These are phyloP conservation scores for Vandiemenella viatica DNA, from an alignment of 2,888 invertebrate species.

Conservation along the genomic window DNA sequence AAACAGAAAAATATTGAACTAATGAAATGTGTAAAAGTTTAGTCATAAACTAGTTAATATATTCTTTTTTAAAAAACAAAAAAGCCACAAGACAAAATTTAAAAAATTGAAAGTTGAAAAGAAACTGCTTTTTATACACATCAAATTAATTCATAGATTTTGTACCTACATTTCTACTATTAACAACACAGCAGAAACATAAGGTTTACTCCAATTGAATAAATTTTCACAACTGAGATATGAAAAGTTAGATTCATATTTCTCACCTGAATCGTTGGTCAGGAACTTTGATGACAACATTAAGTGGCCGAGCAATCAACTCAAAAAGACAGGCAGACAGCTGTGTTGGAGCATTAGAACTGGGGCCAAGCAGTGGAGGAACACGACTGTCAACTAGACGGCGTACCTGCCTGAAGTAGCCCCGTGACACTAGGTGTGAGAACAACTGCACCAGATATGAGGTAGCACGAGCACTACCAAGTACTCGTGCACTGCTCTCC, in stretches of 20 bases:
- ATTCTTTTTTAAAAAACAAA: too few species aligned
- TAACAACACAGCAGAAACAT: neutral
- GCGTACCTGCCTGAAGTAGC: constrained; percentile 60
- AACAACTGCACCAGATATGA: constrained; percentile 18
- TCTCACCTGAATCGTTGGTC: constrained; percentile 27
- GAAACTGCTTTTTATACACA: neutral
- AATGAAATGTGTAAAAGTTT: neutral
- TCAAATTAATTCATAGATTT: neutral
- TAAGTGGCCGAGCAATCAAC: constrained; percentile 61
- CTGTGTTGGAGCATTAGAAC: constrained; percentile 53
- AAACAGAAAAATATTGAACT: neutral
- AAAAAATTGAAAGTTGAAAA: too few species aligned
- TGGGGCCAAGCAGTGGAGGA: constrained; percentile 51
- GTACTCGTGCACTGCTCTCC: constrained; percentile 28
- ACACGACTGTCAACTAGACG: constrained; percentile 48
- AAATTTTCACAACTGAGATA: too few species aligned
- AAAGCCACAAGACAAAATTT: too few species aligned
- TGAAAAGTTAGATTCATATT: neutral
- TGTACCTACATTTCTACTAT: neutral
- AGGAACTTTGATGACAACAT: constrained; percentile 29
- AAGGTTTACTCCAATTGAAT: too few species aligned
- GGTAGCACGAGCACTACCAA: constrained; percentile 25
- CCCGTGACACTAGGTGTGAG: constrained; percentile 25
- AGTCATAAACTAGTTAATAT: too few species aligned
- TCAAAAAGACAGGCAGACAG: constrained; percentile 56